Percentiles rank a stretch among this genome's conserved stretches.
These are phyloP conservation scores for Meandrina meandrites DNA, from an alignment of 92 coral and sea anemone genomes.

Conservation along the genomic window DNA sequence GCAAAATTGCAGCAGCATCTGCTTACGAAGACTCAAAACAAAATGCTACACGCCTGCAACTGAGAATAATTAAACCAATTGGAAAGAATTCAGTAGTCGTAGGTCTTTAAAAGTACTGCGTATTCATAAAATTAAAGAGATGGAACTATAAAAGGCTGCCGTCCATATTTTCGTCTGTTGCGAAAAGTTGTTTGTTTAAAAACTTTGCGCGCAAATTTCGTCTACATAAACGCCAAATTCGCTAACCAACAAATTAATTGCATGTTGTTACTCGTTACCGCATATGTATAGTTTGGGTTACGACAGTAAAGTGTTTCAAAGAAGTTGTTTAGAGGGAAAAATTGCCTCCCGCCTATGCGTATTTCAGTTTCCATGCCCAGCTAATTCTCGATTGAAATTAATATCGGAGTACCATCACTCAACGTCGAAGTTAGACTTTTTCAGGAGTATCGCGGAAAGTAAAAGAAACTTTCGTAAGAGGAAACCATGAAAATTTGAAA, in stretches of 20 bases:
- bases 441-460: background rate
- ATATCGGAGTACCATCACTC: background rate
- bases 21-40: background rate
- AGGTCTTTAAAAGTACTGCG: background rate
- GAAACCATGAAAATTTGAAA: background rate
- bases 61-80: background rate
- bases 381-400: background rate
- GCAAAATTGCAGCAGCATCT: background rate
- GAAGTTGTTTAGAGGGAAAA: background rate
- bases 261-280: background rate
- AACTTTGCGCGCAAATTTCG: background rate
- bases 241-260: background rate
- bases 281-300: background rate
- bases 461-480: background rate
- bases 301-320: background rate
- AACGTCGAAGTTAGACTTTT: background rate
- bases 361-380: background rate
- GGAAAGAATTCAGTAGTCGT: background rate
- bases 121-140: background rate
- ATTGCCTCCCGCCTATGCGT: conserved; percentile 2
- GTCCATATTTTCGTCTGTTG: background rate
- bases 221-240: background rate
- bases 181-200: background rate
- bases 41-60: background rate
- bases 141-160: background rate